These are phyloP conservation scores for Scrobipalpa atriplicella DNA, from an alignment of 2,888 invertebrate genomes.

Conservation along the genomic window DNA sequence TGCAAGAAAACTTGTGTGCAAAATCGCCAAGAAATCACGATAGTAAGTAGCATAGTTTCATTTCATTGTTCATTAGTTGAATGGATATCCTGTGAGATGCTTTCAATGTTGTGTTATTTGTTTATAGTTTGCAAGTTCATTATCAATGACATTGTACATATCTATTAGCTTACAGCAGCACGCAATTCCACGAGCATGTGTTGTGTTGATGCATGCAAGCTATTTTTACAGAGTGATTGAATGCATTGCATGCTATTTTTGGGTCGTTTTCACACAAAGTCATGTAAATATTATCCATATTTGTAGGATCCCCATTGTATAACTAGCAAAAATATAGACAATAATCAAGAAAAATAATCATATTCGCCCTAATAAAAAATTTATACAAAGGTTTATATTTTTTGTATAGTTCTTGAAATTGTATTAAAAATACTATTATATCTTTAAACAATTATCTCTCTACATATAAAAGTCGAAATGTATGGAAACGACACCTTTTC, in stretches of 20 bases:
- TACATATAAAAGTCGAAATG: background rate
- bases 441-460: background rate
- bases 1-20: background rate
- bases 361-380: no score
- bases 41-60: conserved; percentile 9
- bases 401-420: no score
- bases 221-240: background rate
- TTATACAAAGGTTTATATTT: no score
- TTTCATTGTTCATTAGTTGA: background rate
- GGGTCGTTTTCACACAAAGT: background rate
- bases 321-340: no score
- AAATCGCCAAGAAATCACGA: background rate
- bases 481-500: conserved; percentile 9
- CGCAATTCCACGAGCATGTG: conserved; percentile 4
- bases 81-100: background rate
- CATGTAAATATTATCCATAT: background rate
- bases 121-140: conserved; percentile 10
- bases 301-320: background rate
- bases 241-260: background rate
- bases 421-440: background rate
- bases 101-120: background rate
- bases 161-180: background rate
- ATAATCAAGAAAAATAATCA: no score
- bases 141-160: conserved; percentile 10
- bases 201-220: background rate